Evolutionary conservation across 2,888 invertebrate genomes (phyloP).

Genomic region (Zaprionus obscuricornis): DNA sequence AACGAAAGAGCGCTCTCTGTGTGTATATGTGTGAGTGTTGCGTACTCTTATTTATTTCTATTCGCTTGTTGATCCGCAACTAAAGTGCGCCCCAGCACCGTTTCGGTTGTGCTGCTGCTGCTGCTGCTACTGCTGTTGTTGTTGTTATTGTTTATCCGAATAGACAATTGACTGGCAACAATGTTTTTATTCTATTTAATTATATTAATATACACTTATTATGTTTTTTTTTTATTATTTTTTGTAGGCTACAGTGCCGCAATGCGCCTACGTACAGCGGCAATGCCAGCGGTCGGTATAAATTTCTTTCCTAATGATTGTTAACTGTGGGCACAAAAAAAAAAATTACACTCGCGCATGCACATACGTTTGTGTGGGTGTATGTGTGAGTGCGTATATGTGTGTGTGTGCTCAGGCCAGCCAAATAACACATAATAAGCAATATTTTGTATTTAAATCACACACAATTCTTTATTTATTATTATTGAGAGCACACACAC

Average conservation of each 20-base stretch:
- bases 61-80: no score
- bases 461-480: conserved; percentile 5
- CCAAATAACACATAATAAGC: conserved; percentile 37
- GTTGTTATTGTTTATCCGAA: conserved; percentile 7
- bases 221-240: no score
- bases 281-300: no score
- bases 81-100: no score
- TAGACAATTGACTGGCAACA: no score
- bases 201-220: no score
- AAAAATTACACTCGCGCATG: not conserved
- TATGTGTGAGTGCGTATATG: conserved; percentile 37
- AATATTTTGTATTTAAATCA: conserved; percentile 18
- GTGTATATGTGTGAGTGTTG: conserved; percentile 86
- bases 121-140: conserved; percentile 80
- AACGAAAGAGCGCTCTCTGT: no score
- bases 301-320: no score
- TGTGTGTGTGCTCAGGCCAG: conserved; percentile 26
- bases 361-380: conserved; percentile 27
- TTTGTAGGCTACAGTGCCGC: no score
- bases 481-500: not conserved
- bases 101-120: conserved; percentile 85
- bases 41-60: no score
- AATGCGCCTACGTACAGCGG: no score
- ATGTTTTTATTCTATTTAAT: no score
- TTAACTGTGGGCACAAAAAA: conserved; percentile 83